Evolutionary conservation across 2,113 vertebrate genomes (phyloP), one percentile per base, ranked within the genome.

Genomic region (Cervus canadensis): DNA sequence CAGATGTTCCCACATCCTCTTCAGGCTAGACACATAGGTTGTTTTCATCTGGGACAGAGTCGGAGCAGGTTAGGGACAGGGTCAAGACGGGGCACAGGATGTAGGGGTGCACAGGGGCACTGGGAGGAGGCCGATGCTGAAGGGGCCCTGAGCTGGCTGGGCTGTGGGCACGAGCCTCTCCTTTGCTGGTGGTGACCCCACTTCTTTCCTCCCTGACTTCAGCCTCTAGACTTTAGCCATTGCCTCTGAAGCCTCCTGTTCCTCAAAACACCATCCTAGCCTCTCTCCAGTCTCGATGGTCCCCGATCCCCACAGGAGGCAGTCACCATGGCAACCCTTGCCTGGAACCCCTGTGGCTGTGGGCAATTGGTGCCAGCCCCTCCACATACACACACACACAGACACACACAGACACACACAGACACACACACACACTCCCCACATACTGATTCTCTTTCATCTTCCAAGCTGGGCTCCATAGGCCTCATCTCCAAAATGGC

Each of bases 21-120:
- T n/a, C 0, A 13, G 25, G 17, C 25, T 28, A 25, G 43, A 14
- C 48, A 8, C 0, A 0, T 12, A 21, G 81, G 14, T 36, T 28
- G 52, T 48, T 91, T 85, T 12, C 26, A 81, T 33, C n/a, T 25
- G 0, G 14, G 36, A 54, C 26, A 30, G 13, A 14, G 56, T 67
- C n/a, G 14, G 33, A 76, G 54, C 79, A 90, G 57, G 43, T 2
- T 1, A 36, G 10, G 33, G 45, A 3, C n/a, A 48, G 60, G 86
- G 57, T 36, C 10, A 2, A 81, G 40, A 7, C 2, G 0, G 40
- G 19, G 60, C 10, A 12, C 71, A 9, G 0, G 0, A 0, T 10
- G 7, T 0, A 1, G 3, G 25, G 3, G 26, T 9, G 28, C 9
- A 0, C 1, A 21, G 52, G 59, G 3, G 3, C 45, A 57, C 7